Percentiles rank a stretch among this genome's conserved stretches.
These are phyloP conservation scores for Harmothoe impar DNA, from an alignment of 2,888 invertebrate species.

Conservation along the genomic window DNA sequence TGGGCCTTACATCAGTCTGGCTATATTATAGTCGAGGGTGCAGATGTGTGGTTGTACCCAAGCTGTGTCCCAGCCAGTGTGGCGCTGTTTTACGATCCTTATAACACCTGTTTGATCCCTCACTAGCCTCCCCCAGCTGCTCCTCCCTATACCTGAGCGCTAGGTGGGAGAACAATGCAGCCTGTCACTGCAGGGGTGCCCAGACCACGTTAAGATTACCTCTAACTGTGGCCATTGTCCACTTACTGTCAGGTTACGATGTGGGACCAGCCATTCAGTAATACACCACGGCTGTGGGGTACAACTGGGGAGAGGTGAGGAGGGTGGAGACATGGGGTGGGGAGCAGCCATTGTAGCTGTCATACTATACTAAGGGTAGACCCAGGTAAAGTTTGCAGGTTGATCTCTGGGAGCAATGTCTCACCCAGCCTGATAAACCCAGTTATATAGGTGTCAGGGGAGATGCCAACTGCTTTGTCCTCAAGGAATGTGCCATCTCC, in stretches of 20 bases:
- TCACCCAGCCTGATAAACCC: background rate
- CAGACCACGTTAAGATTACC: background rate
- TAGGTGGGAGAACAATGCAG: background rate
- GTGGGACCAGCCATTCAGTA: background rate
- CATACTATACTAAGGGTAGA: background rate
- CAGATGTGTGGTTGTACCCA: background rate
- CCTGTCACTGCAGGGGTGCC: background rate
- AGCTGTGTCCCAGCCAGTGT: background rate
- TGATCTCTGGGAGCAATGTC: background rate
- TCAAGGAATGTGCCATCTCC: background rate
- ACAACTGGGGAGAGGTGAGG: background rate
- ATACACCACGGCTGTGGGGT: background rate
- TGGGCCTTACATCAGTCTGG: no score
- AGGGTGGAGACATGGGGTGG: background rate
- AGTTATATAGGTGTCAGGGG: background rate
- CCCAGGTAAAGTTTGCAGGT: background rate
- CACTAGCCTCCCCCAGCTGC: background rate
- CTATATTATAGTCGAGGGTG: no score
- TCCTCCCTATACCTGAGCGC: background rate
- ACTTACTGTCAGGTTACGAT: background rate
- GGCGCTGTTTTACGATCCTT: conserved; percentile 25
- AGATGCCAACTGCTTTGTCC: background rate
- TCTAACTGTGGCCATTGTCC: conserved; percentile 26
- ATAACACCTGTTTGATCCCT: conserved; percentile 26
- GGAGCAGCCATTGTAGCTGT: background rate